A percentile compares a stretch with the other conserved stretches of the same genome.
Evolutionary conservation across 2,113 vertebrate genomes (phyloP).

Genomic region (Chloebia gouldiae): DNA sequence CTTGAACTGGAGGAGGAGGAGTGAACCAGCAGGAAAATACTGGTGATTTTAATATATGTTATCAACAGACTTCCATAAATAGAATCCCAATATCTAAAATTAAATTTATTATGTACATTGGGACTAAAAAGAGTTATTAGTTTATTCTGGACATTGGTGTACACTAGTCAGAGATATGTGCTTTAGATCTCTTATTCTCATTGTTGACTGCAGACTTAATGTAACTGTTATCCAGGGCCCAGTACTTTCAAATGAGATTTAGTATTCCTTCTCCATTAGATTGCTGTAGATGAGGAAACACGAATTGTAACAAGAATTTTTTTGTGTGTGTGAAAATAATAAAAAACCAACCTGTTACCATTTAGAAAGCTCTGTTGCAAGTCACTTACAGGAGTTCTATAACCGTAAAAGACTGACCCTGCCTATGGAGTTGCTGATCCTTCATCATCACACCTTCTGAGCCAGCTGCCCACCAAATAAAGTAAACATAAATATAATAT

Average conservation of each 20-base stretch:
- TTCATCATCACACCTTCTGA: neutral
- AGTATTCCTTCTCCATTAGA: neutral
- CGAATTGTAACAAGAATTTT: neutral
- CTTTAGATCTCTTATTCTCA: neutral
- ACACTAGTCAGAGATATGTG: neutral
- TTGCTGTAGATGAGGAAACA: neutral
- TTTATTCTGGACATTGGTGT: neutral
- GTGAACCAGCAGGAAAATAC: neutral
- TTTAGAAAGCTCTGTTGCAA: neutral
- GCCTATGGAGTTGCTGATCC: neutral
- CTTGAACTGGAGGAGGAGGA: neutral
- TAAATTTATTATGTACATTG: neutral
- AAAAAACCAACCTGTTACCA: rapidly evolving
- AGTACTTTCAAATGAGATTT: neutral
- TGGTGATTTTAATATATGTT: neutral
- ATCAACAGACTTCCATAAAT: neutral
- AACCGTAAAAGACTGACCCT: neutral
- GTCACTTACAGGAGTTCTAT: neutral
- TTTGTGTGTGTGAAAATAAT: neutral
- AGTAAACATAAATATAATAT: neutral
- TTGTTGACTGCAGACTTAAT: neutral
- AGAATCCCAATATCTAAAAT: neutral
- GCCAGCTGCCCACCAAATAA: neutral
- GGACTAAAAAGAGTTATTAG: neutral
- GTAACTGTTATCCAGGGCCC: neutral